Conservation (phyloP, 2,888 invertebrate species). For the Macaria liturata region DNA sequence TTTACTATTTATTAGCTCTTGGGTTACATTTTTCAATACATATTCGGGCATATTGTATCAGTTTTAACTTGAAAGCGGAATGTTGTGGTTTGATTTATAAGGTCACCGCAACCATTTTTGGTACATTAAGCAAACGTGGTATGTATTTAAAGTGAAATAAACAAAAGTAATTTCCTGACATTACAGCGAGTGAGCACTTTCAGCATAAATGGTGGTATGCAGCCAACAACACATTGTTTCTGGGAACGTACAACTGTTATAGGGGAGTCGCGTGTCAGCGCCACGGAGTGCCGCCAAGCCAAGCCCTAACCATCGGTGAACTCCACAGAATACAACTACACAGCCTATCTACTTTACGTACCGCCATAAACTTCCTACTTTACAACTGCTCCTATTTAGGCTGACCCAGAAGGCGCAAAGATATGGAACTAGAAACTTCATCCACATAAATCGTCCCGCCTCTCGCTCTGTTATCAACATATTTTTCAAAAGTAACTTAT, state of each 20-base stretch:
- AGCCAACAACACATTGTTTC: constrained; percentile 57
- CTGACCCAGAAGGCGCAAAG: constrained; percentile 12
- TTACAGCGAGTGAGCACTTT: constrained; percentile 51
- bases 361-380: constrained; percentile 12
- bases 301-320: constrained; percentile 36
- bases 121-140: constrained; percentile 38
- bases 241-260: constrained; percentile 52
- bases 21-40: too few species aligned
- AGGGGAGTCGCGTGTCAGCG: constrained; percentile 56
- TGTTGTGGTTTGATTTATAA: constrained; percentile 26
- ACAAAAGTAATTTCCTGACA: constrained; percentile 50
- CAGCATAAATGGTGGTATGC: constrained; percentile 54
- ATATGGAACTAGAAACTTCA: constrained; percentile 13
- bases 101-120: constrained; percentile 27
- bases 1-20: not conserved
- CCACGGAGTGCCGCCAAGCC: constrained; percentile 40
- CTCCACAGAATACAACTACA: constrained; percentile 17
- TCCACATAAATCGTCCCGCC: constrained; percentile 19
- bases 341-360: constrained; percentile 3
- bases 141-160: constrained; percentile 49
- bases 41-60: constrained; percentile 2
- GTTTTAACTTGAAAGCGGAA: constrained; percentile 15
- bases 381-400: constrained; percentile 11
- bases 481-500: constrained; percentile 17
- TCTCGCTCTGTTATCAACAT: constrained; percentile 17